A percentile compares a stretch with the other conserved stretches of the same genome.
Conservation (phyloP, 1,140 invertebrate species). For the Maconellicoccus hirsutus region DNA sequence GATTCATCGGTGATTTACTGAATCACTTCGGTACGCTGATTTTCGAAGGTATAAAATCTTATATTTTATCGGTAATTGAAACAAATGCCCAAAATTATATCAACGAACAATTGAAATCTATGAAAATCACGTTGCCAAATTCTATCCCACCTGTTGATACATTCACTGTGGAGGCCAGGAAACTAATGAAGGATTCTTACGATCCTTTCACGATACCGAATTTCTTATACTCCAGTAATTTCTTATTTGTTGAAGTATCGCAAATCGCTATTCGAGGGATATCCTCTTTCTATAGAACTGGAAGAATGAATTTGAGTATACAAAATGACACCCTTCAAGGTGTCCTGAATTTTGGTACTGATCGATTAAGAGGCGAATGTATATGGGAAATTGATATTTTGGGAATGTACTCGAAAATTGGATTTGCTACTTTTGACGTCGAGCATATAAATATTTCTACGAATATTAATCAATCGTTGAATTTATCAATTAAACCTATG, state of each 20-base stretch:
- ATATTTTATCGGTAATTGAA: slow-evolving; percentile 44
- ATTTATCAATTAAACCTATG: slow-evolving; percentile 54
- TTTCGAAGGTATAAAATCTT: neutral
- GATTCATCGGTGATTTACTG: neutral
- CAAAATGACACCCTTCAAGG: slow-evolving; percentile 54
- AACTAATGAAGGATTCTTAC: slow-evolving; percentile 52
- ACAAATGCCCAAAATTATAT: slow-evolving; percentile 40
- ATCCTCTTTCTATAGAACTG: slow-evolving; percentile 65
- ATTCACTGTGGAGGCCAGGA: slow-evolving; percentile 56
- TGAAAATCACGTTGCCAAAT: slow-evolving; percentile 60
- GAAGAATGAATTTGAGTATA: slow-evolving; percentile 58
- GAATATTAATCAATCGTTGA: slow-evolving; percentile 57
- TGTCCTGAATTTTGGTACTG: slow-evolving; percentile 60
- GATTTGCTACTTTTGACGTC: slow-evolving; percentile 57
- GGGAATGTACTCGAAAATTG: slow-evolving; percentile 52
- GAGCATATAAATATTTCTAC: slow-evolving; percentile 50
- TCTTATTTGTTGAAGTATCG: slow-evolving; percentile 43
- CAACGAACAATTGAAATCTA: slow-evolving; percentile 35
- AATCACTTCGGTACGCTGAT: neutral
- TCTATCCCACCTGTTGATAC: slow-evolving; percentile 74
- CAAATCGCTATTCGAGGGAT: slow-evolving; percentile 63
- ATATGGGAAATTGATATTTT: slow-evolving; percentile 61
- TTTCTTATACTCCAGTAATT: slow-evolving; percentile 52
- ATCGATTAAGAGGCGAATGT: slow-evolving; percentile 58
- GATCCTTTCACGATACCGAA: slow-evolving; percentile 61